Evolutionary conservation across 2,888 invertebrate genomes (phyloP).

Genomic region (Sminthurinus aureus): DNA sequence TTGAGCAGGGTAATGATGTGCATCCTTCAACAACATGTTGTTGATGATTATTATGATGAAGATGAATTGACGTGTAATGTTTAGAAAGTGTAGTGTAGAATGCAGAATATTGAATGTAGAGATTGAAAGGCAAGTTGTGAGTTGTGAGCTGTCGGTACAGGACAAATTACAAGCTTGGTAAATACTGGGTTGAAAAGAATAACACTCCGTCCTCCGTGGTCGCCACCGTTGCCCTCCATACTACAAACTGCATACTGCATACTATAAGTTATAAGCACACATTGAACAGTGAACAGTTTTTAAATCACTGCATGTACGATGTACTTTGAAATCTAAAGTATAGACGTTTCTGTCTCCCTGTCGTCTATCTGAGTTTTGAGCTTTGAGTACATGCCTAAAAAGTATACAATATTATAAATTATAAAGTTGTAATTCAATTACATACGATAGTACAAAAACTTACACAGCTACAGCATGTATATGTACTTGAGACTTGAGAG

Average conservation of each 20-base stretch:
- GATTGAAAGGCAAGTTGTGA: too few species aligned
- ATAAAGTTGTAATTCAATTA: too few species aligned
- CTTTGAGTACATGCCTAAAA: not conserved
- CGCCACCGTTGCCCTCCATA: not conserved
- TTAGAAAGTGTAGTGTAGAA: too few species aligned
- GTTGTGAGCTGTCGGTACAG: constrained; percentile 33
- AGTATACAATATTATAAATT: too few species aligned
- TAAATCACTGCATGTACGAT: not conserved
- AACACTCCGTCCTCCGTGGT: constrained; percentile 25
- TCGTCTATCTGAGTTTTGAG: not conserved
- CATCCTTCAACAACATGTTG: not conserved
- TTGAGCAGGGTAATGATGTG: constrained; percentile 36
- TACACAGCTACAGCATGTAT: not conserved
- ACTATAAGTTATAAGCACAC: not conserved
- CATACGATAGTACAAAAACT: not conserved
- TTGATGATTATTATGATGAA: constrained; percentile 16
- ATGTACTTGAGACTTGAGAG: not conserved
- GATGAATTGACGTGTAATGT: constrained; percentile 36
- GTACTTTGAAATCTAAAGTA: too few species aligned
- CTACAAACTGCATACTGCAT: not conserved
- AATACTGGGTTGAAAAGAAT: constrained; percentile 26
- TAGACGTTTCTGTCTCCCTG: not conserved
- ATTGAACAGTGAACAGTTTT: not conserved
- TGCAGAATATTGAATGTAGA: too few species aligned
- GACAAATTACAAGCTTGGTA: constrained; percentile 42